Conservation (phyloP, 2,113 vertebrate species). For the Laticauda colubrina region DNA sequence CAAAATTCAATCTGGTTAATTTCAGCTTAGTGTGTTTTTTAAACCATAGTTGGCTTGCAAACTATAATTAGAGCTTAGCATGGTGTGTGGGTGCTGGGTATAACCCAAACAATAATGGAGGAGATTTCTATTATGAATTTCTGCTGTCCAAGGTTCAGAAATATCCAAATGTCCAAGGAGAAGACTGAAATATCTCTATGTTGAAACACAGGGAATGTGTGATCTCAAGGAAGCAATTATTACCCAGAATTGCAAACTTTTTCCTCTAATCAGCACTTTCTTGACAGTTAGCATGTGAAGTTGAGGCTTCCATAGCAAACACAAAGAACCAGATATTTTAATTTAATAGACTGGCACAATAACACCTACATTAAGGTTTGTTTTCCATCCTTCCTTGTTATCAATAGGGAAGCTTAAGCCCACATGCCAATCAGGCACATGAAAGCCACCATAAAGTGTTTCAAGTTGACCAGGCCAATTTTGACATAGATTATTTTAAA, state of each 20-base stretch:
- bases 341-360: background rate
- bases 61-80: background rate
- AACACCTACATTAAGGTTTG: background rate
- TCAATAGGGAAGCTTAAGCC: background rate
- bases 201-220: background rate
- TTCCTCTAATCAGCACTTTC: background rate
- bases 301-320: background rate
- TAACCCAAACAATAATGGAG: background rate
- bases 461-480: background rate
- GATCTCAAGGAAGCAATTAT: background rate
- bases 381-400: background rate
- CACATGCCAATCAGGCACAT: background rate
- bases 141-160: background rate
- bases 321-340: background rate
- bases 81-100: background rate
- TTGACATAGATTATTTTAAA: background rate
- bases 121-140: background rate
- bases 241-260: background rate
- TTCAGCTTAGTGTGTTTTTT: background rate
- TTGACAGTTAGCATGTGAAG: background rate
- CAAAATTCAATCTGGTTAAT: background rate
- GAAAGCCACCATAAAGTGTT: background rate
- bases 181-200: background rate
- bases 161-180: background rate
- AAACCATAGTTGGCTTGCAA: background rate